Conservation (phyloP, 2,888 invertebrate genomes). For the Megalurothrips usitatus region DNA sequence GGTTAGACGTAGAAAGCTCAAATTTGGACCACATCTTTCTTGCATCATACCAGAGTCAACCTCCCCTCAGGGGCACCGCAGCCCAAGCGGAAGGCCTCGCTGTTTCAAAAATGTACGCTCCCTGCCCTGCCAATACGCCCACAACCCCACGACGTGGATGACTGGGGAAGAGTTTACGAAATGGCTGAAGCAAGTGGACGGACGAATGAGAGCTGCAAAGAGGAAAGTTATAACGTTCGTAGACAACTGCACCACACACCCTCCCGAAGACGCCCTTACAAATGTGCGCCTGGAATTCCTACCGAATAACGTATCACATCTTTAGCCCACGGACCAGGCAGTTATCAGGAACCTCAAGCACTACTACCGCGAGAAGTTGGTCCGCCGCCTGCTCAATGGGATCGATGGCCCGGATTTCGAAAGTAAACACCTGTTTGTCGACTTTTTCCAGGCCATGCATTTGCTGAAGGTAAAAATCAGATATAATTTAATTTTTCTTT, state of each 20-base stretch:
- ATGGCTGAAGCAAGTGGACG: conserved; percentile 32
- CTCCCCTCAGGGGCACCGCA: too few species aligned
- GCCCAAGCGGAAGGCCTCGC: conserved; percentile 32
- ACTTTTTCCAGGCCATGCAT: conserved; percentile 30
- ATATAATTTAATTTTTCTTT: too few species aligned
- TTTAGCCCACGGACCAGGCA: conserved; percentile 36
- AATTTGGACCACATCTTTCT: too few species aligned
- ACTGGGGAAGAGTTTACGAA: conserved; percentile 31
- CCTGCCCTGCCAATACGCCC: conserved; percentile 31
- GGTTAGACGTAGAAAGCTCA: too few species aligned
- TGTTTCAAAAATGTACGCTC: conserved; percentile 31
- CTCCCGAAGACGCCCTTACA: background rate
- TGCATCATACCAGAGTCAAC: too few species aligned
- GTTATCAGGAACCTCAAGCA: conserved; percentile 36
- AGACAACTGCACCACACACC: conserved; percentile 33
- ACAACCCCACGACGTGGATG: conserved; percentile 34
- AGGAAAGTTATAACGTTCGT: conserved; percentile 31
- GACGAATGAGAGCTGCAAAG: conserved; percentile 29
- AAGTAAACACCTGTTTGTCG: too few species aligned
- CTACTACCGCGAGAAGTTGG: conserved; percentile 35
- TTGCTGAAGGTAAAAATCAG: too few species aligned
- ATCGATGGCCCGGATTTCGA: conserved; percentile 18
- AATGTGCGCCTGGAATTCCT: conserved; percentile 31
- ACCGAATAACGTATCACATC: conserved; percentile 29
- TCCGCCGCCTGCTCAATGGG: conserved; percentile 30